Evolutionary conservation across 2,888 invertebrate genomes (phyloP), one percentile per base, ranked within the genome.

Genomic region (Koerneria pararmatus): DNA sequence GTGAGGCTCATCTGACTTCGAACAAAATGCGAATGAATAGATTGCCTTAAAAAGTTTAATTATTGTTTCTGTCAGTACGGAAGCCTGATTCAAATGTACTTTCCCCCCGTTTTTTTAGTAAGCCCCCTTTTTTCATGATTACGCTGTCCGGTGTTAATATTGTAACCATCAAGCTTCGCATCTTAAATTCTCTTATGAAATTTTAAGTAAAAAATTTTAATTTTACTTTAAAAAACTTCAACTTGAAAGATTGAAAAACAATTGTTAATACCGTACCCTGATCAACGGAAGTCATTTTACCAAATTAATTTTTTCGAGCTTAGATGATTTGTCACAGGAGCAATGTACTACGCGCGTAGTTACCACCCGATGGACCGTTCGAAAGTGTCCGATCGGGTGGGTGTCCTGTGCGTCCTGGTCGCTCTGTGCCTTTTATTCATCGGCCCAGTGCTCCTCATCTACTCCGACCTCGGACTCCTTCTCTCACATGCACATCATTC

Each of bases 401-500:
- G 62, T 53, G 24, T 62, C 37, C 53, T 62, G 2, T 62, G 41
- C n/a, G 62, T 62, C 8, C 34, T 62, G 19, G 37, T 62, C 34
- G 11, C 51, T 53, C 53, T 62, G 22, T 53, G 35, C 15, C 29
- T 62, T 22, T 34, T 62, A 34, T 62, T 62, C 29, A 22, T 53
- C n/a, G 37, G 51, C 37, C 62, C 62, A 35, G 27, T 62, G 19
- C 62, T 62, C 53, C 62, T 62, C 19, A 27, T 62, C 27, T 53
- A 62, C 53, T 62, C 62, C 2, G 29, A 51, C 11, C 27, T 62
- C 8, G 62, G 62, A 37, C 62, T 62, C 37, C 62, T 62, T n/a
- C 53, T 62, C 53, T 62, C 53, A 53, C 53, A 62, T 27, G 35
- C 53, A 35, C 62, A 62, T 53, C 62, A 62, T 35, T n/a, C 62